Base-by-base conservation (phyloP, 2,113 vertebrate genomes). In the Tringa solitaria region DNA sequence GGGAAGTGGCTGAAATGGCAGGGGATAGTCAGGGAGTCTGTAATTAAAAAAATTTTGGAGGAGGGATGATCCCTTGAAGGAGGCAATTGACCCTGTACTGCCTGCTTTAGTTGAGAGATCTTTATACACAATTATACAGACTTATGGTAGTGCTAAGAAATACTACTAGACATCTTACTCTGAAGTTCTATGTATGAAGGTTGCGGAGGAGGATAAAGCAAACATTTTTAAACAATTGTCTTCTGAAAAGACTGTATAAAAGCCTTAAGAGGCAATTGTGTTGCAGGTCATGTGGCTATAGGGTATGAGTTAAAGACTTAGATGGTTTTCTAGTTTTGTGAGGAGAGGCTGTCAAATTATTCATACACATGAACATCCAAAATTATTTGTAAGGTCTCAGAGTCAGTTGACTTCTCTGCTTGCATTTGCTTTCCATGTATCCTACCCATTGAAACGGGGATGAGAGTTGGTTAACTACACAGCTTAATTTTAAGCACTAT, bases 1-100 rank as follows among this genome's bases (percentile, higher is more conserved):
- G 19, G 72, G 46, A 95, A 93, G 73, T 87, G 77, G 73, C 82
- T 95, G 88, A 91, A 97, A 82, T 87, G 54, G 57, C 46, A 90
- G 39, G 48, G 72, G 24, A 12, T 70, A 86, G 74, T 69, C 30
- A 61, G 18, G 39, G 41, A 76, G 32, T 35, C 67, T 94, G 39
- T 88, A 83, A 80, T 69, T 84, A 82, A 11, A 35, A 73, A 24
- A 73, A 22, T 41, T 54, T 26, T 89, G 63, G 54, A 37, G 23
- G 67, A 81, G 39, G 48, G 54, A 37, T 92, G 59, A 12, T 92
- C 28, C 18, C 30, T 41, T 77, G 67, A 79, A 83, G 41, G 32
- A 92, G 14, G 20, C 67, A 61, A 7, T 73, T 57, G 54, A 92
- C 13, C 12, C 17, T 73, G 17, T 54, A 60, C 15, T 65, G 53